A percentile compares a stretch with the other conserved stretches of the same genome.
Evolutionary conservation across 2,888 invertebrate genomes (phyloP).

Genomic region (Cancer borealis): DNA sequence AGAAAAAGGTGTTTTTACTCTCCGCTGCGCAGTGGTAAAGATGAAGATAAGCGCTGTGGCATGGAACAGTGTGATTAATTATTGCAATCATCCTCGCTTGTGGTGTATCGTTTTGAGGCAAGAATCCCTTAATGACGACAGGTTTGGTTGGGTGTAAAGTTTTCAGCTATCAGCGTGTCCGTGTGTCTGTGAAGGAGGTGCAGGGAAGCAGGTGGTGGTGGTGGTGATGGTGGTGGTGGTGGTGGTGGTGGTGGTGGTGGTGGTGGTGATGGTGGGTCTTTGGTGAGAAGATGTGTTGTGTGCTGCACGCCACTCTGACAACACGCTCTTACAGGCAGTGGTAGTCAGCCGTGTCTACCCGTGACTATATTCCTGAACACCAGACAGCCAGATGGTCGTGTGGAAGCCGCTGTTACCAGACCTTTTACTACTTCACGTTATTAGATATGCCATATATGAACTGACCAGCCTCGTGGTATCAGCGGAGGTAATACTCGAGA

Average conservation of each 20-base stretch:
- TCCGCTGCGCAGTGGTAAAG: background rate
- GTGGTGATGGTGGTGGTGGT: background rate
- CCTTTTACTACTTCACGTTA: background rate
- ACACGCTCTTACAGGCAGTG: background rate
- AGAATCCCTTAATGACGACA: background rate
- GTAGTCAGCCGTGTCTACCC: background rate
- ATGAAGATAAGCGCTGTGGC: background rate
- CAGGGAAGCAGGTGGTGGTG: background rate
- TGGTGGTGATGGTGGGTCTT: background rate
- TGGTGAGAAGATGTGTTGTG: too few relatives aligned
- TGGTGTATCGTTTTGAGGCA: background rate
- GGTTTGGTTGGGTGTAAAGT: background rate
- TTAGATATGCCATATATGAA: background rate
- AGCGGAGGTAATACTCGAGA: background rate
- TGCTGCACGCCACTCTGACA: too few relatives aligned
- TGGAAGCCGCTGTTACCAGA: background rate
- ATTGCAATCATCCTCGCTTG: background rate
- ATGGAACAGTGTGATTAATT: background rate
- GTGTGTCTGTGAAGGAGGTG: background rate
- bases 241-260: background rate
- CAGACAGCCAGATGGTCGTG: background rate
- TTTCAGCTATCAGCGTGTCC: background rate
- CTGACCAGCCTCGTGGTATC: background rate
- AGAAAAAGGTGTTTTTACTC: background rate
- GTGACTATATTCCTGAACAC: background rate